Evolutionary conservation across 2,797 vertebrate species (phyloP), one percentile per base, ranked within the genome.

Genomic region (Protonibea diacanthus): DNA sequence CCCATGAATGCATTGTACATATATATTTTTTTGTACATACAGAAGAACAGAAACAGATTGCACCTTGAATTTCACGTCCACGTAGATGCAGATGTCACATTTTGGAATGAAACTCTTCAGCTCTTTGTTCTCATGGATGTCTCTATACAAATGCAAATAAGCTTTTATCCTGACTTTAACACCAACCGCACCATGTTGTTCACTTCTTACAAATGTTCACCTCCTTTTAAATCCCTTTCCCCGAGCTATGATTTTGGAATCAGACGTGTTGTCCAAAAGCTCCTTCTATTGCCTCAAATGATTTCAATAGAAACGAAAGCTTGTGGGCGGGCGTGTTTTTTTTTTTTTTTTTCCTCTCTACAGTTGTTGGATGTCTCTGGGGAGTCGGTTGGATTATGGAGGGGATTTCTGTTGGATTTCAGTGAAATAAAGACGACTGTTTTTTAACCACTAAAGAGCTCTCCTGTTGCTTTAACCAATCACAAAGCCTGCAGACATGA

Each of bases 351-450:
- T 4, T 20, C 9, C 60, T 73, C 75, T 33, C 44, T 75, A 23
- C 87, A 82, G 79, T 88, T 70, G 73, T 70, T 84, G 69, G 72
- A 85, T 82, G 87, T 88, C 89, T 88, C 88, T 52, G 59, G 82
- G 90, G 88, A 71, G 53, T 80, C 83, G 73, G 69, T 27, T 78
- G 88, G 93, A 92, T 93, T 92, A 93, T 73, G 51, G 80, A 84
- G 74, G 60, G 88, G 87, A 92, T 94, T 93, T 93, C 81, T 82
- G 71, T 53, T 70, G 83, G 80, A 89, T 92, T 88, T 84, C 63
- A 8, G 77, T 10, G 68, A 86, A 88, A 90, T 83, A 87, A 90
- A 90, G 73, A 76, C 40, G 20, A 20, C 59, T 81, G 59, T 74
- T 74, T 66, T 73, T 10, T 40, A 66, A 69, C 27, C 48, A 18